phyloP scores from a whole-genome alignment of 2,888 invertebrate species.

The Drosophila nigritarsus region DNA sequence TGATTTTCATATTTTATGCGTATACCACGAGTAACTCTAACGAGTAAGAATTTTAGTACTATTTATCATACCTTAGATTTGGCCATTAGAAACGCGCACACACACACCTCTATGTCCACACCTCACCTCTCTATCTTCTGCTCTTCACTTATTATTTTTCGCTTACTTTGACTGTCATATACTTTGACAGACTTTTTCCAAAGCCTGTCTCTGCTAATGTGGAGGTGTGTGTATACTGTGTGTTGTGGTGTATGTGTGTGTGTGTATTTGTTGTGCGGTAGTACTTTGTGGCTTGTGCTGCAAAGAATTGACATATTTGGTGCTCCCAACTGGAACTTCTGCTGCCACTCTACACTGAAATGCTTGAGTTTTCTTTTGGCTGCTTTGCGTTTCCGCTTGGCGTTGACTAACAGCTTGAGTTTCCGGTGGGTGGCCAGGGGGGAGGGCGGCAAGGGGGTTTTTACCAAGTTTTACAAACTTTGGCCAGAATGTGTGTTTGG shows the following conservation, averaged over 20 bases:
- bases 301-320: conserved; percentile 76
- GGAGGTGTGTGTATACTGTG: conserved; percentile 7
- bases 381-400: conserved; percentile 75
- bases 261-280: conserved; percentile 12
- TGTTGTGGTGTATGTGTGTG: conserved; percentile 6
- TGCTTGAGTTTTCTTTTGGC: conserved; percentile 52
- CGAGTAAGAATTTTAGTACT: conserved; percentile 42
- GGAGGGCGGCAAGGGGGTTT: not conserved
- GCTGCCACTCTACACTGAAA: conserved; percentile 37
- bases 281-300: conserved; percentile 45
- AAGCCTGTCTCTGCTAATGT: conserved; percentile 14
- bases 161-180: conserved; percentile 24
- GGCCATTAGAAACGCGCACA: conserved; percentile 61
- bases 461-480: conserved; percentile 58
- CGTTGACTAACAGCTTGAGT: conserved; percentile 74
- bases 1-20: conserved; percentile 5
- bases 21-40: conserved; percentile 33
- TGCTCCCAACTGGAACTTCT: conserved; percentile 57
- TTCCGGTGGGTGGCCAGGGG: conserved; percentile 43
- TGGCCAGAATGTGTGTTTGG: conserved; percentile 53
- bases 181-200: conserved; percentile 43
- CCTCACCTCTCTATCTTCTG: not conserved
- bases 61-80: conserved; percentile 74
- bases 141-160: not conserved
- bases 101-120: not conserved